These are phyloP conservation scores for Athene noctua DNA, from an alignment of 2,113 vertebrate species.

Conservation along the genomic window DNA sequence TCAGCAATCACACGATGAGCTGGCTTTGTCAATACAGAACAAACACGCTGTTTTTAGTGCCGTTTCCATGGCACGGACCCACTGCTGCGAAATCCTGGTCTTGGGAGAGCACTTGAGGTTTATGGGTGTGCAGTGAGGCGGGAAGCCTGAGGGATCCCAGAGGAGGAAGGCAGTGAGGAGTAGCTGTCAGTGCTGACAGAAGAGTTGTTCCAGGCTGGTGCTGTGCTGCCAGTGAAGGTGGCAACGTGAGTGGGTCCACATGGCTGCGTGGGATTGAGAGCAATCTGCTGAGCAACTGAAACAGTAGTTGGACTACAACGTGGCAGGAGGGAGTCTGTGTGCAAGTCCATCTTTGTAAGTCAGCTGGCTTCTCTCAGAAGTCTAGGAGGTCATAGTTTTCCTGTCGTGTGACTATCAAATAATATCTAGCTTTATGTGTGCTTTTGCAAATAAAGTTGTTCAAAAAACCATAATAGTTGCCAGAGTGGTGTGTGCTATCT, in stretches of 20 bases:
- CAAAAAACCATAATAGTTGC: accelerated
- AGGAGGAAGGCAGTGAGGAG: neutral
- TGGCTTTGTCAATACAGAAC: accelerated
- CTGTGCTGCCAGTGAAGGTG: neutral
- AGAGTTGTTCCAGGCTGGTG: neutral
- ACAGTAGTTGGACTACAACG: neutral
- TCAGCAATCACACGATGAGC: neutral
- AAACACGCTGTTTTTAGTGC: accelerated
- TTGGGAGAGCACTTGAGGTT: neutral
- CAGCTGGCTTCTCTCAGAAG: neutral
- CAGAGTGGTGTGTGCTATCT: accelerated
- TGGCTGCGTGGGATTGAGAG: neutral
- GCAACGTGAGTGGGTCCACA: accelerated
- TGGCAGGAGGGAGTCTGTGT: neutral
- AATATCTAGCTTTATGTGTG: neutral
- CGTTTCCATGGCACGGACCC: neutral
- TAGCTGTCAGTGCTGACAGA: neutral
- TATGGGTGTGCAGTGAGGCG: neutral
- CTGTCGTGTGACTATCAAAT: neutral
- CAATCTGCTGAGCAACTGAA: neutral
- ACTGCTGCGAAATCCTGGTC: neutral
- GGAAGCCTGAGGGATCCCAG: neutral
- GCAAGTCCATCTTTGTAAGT: accelerated
- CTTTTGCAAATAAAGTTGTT: neutral
- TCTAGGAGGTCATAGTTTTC: neutral